Conservation (phyloP, 2,888 invertebrate species). For the Conus canariensis region DNA sequence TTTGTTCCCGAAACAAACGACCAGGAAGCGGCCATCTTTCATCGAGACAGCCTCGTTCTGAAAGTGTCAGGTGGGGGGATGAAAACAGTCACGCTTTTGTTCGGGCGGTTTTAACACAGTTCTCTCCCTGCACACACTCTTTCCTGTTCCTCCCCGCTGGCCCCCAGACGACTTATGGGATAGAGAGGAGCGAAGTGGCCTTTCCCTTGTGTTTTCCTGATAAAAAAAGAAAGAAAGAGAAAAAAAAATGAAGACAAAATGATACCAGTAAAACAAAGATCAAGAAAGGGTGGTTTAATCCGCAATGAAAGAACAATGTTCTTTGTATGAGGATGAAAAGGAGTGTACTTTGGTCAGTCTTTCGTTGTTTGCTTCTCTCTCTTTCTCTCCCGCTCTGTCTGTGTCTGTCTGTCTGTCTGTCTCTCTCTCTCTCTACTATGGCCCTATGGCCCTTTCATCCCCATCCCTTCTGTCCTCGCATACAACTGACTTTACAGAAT, state of each 20-base stretch:
- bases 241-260: not conserved
- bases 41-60: not conserved
- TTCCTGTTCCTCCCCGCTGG: not conserved
- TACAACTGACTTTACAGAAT: too few species aligned
- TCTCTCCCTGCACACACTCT: not conserved
- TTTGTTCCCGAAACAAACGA: not conserved
- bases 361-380: too few species aligned
- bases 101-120: not conserved
- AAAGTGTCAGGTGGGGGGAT: not conserved
- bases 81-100: not conserved
- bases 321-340: too few species aligned
- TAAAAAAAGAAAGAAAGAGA: not conserved
- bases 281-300: too few species aligned
- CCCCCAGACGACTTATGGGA: not conserved
- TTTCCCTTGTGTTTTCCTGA: not conserved
- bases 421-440: too few species aligned
- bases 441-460: too few species aligned
- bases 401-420: too few species aligned
- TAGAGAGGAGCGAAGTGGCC: not conserved
- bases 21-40: not conserved
- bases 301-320: too few species aligned
- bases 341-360: too few species aligned
- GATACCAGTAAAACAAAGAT: too few species aligned
- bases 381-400: too few species aligned
- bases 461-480: too few species aligned